Conservation (phyloP, 2,797 vertebrate genomes). For the Cyclura pinguis region DNA sequence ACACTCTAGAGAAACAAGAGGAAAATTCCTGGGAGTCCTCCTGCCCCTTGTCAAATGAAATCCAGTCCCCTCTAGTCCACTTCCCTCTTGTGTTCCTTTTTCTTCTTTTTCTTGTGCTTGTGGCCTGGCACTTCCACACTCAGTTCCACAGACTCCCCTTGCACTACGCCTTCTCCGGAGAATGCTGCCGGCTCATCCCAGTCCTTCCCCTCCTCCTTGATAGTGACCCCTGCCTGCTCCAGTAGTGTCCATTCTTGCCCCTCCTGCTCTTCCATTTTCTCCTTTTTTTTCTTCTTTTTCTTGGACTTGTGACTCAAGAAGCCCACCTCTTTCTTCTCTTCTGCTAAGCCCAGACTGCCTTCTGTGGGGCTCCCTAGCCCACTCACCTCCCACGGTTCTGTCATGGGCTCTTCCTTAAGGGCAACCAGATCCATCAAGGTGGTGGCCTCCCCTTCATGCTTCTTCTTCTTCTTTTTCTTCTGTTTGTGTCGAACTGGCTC, state of each 20-base stretch:
- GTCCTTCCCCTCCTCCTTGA: background rate
- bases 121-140: background rate
- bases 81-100: background rate
- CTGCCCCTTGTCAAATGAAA: background rate
- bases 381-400: background rate
- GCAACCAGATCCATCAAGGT: accelerated
- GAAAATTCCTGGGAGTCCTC: too few relatives aligned
- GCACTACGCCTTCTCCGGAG: background rate
- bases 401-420: background rate
- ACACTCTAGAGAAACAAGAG: background rate
- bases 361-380: background rate
- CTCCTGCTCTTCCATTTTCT: background rate
- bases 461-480: conserved; percentile 1
- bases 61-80: background rate
- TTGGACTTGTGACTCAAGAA: background rate
- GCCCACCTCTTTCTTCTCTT: background rate
- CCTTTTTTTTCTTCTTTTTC: background rate
- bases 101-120: conserved; percentile 10
- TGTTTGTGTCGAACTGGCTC: background rate
- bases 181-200: background rate
- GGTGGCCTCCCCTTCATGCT: background rate
- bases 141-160: accelerated
- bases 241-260: background rate
- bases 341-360: background rate
- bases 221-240: background rate